Percentiles rank a stretch among this genome's conserved stretches.
phyloP scores from a whole-genome alignment of 2,113 vertebrate species.

The Shinisaurus crocodilurus region DNA sequence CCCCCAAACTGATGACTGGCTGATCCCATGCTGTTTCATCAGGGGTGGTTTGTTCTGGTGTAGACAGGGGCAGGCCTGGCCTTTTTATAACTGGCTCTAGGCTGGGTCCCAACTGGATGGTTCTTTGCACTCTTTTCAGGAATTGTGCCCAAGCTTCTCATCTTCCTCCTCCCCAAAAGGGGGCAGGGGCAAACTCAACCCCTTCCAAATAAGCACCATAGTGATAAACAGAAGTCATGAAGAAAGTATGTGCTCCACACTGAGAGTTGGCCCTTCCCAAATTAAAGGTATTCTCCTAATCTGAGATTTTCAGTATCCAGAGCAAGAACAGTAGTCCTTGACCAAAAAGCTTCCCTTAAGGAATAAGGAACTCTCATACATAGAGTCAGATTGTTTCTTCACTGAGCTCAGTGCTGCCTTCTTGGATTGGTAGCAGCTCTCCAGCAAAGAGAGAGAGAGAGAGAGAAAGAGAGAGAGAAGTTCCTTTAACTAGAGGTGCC shows the following conservation, averaged over 20 bases:
- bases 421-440: not conserved
- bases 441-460: not conserved
- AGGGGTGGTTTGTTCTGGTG: not conserved
- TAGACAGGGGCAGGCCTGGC: not conserved
- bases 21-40: not conserved
- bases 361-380: not conserved
- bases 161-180: no score
- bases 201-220: not conserved
- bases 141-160: not conserved
- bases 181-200: not conserved
- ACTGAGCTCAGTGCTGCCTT: not conserved
- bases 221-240: not conserved
- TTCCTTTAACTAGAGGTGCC: not conserved
- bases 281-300: not conserved
- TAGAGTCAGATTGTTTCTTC: not conserved
- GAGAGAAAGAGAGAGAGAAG: not conserved
- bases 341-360: not conserved
- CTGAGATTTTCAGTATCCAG: not conserved
- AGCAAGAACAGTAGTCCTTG: not conserved
- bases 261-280: not conserved
- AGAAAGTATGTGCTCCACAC: not conserved
- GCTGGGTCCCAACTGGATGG: not conserved
- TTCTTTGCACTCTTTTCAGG: not conserved
- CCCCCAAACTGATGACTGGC: not conserved
- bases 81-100: no score